Base-by-base conservation (phyloP, 2,888 invertebrate species). In the Morinoia aosen region DNA sequence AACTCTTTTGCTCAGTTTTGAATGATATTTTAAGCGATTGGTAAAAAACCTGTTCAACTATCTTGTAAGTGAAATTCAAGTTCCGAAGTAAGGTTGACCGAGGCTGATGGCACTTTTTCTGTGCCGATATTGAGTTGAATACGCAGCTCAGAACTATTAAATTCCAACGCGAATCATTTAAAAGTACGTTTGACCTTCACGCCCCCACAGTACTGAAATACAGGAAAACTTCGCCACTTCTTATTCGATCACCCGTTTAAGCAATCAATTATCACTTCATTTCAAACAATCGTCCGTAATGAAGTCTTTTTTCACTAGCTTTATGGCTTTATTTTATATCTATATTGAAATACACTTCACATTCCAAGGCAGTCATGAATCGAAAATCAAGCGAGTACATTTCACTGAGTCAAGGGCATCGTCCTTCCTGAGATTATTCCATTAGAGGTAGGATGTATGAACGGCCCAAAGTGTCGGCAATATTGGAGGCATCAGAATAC, bases 391-490 rank as follows among this genome's bases (percentile, higher is more conserved):
- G 25, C 25, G 0, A 19, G 76, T 16, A 2, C 76, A 33, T 33
- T 33, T 33, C 76, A 25, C 76, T 76, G 16, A 16, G 61, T 19
- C 61, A 33, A 76, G 19, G 33, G 19, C 76, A 33, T 76, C 76
- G 76, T 76, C 76, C 76, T 76, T 76, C 25, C 76, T 76, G 76
- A 76, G 76, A 76, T 76, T 76, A 76, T 76, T 76, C 76, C 76
- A 76, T 76, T 76, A 76, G 76, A 76, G 76, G 76, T 76, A 10
- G 76, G 76, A 76, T 76, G 76, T 76, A 76, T 33, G 76, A 76
- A 76, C 76, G 76, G 33, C 76, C 76, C 25, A 16, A 16, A 76
- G 76, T 16, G 76, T 16, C 76, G 8, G 76, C 76, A 76, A 76
- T 76, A 76, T 76, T 76, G 76, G 76, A 76, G 19, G 76, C 76